phyloP scores from a whole-genome alignment of 2,888 invertebrate species.

The Ditula angustiorana region DNA sequence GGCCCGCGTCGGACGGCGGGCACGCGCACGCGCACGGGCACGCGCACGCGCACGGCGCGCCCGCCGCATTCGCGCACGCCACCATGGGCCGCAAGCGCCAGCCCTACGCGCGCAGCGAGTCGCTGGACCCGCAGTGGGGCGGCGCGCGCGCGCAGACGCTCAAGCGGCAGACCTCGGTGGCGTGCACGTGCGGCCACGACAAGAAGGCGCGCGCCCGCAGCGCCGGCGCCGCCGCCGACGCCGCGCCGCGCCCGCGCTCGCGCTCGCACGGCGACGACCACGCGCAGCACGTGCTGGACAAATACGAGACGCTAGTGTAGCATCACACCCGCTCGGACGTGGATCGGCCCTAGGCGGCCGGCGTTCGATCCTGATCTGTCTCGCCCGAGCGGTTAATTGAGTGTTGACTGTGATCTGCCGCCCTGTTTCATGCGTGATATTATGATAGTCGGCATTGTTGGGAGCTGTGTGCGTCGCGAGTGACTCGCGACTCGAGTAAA shows the following conservation, averaged over 20 bases:
- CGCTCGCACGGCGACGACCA: conserved; percentile 76
- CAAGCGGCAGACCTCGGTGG: conserved; percentile 76
- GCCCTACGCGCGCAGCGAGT: conserved; percentile 75
- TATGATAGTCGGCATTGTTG: conserved; percentile 53
- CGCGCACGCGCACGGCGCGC: conserved; percentile 14
- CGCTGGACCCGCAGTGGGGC: conserved; percentile 73
- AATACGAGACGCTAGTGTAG: conserved; percentile 82
- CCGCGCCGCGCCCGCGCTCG: conserved; percentile 64
- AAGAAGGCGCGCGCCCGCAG: conserved; percentile 72
- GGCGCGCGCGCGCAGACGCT: conserved; percentile 71
- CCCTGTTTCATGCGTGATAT: conserved; percentile 54
- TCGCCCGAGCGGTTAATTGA: conserved; percentile 21
- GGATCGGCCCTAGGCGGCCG: conserved; percentile 31
- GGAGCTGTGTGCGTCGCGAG: conserved; percentile 40
- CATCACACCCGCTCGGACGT: conserved; percentile 40
- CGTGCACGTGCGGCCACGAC: conserved; percentile 80
- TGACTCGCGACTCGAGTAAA: conserved; percentile 46
- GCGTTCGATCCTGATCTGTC: neutral
- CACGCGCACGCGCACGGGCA: conserved; percentile 43
- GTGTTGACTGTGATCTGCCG: conserved; percentile 30
- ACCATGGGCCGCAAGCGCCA: conserved; percentile 68
- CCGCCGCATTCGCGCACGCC: conserved; percentile 62
- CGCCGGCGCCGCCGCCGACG: conserved; percentile 60
- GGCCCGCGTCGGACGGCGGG: conserved; percentile 68
- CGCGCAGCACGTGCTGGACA: conserved; percentile 76